These are phyloP conservation scores for Drosophila eohydei DNA, from an alignment of 2,888 invertebrate genomes.

Conservation along the genomic window DNA sequence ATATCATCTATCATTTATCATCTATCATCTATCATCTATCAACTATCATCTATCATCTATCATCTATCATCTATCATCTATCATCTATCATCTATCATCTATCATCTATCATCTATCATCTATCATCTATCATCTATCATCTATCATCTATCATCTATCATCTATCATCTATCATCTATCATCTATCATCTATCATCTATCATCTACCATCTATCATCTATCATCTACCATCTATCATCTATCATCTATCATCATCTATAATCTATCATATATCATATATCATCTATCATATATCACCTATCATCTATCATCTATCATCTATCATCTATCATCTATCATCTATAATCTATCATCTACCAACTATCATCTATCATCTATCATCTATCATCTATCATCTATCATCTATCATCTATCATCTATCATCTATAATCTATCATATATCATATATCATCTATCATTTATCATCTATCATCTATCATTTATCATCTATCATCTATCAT, in stretches of 20 bases:
- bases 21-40: not conserved
- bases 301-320: not conserved
- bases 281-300: not conserved
- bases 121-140: no score
- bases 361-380: not conserved
- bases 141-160: not conserved
- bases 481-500: no score
- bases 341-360: not conserved
- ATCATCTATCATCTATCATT: no score
- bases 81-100: not conserved
- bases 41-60: not conserved
- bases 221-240: no score
- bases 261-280: not conserved
- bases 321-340: slow-evolving; percentile 2
- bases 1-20: not conserved
- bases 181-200: no score
- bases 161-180: not conserved
- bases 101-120: slow-evolving; percentile 1
- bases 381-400: not conserved
- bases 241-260: no score
- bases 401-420: not conserved
- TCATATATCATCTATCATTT: no score
- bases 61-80: slow-evolving; percentile 1
- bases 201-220: no score
- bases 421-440: no score